Evolutionary conservation across 1,140 invertebrate genomes (phyloP).

Genomic region (Apis laboriosa): DNA sequence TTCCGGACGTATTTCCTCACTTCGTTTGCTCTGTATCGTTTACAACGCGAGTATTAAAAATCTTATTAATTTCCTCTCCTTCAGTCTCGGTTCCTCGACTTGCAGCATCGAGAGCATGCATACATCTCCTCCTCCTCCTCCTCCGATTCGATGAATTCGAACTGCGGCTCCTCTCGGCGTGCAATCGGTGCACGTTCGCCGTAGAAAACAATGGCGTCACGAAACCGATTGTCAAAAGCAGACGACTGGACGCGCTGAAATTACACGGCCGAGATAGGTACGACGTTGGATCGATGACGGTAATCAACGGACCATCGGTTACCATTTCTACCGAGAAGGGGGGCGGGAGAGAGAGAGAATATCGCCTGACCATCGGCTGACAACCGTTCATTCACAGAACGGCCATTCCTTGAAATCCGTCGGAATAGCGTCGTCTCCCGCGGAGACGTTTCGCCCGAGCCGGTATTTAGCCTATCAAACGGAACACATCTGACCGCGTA

Average conservation of each 20-base stretch:
- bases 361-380: constrained; percentile 11
- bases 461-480: constrained; percentile 50
- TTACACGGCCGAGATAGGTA: constrained; percentile 30
- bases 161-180: too few species aligned
- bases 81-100: too few species aligned
- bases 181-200: too few species aligned
- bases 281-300: constrained; percentile 33
- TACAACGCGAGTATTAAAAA: too few species aligned
- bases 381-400: constrained; percentile 42
- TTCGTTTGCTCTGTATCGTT: not conserved
- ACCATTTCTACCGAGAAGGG: constrained; percentile 7
- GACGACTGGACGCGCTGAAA: constrained; percentile 20
- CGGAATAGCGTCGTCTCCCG: constrained; percentile 3
- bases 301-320: constrained; percentile 37
- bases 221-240: constrained; percentile 19
- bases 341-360: not conserved
- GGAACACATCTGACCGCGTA: constrained; percentile 52
- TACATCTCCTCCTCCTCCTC: too few species aligned
- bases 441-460: constrained; percentile 5
- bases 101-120: too few species aligned
- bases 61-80: too few species aligned
- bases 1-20: not conserved
- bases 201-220: not conserved
- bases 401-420: constrained; percentile 40
- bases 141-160: too few species aligned